Conservation (phyloP, 2,888 invertebrate species). For the Schrankia costaestrigalis region DNA sequence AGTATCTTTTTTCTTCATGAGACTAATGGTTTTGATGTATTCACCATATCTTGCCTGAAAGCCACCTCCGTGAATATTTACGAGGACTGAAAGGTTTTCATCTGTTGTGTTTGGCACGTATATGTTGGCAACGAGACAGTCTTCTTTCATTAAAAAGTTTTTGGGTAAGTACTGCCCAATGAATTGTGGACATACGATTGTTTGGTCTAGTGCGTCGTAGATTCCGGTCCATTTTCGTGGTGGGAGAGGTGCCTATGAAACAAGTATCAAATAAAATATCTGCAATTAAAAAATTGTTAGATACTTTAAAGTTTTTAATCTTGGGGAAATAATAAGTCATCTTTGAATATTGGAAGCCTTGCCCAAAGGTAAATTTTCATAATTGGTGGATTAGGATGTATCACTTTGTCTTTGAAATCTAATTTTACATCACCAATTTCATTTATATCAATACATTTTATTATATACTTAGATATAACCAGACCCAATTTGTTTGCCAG, state of each 20-base stretch:
- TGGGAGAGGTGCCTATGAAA: slow-evolving; percentile 26
- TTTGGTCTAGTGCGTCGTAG: slow-evolving; percentile 13
- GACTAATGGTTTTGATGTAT: slow-evolving; percentile 8
- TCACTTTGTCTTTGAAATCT: too few species aligned
- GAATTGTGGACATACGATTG: slow-evolving; percentile 18
- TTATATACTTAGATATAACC: too few species aligned
- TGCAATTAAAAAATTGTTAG: neutral
- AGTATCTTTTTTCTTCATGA: slow-evolving; percentile 28
- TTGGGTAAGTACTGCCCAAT: neutral
- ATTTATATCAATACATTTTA: too few species aligned
- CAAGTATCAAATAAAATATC: neutral
- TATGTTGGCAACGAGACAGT: slow-evolving; percentile 36
- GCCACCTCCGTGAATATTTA: slow-evolving; percentile 40
- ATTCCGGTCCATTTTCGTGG: slow-evolving; percentile 19
- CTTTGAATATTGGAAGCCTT: too few species aligned
- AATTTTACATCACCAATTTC: too few species aligned
- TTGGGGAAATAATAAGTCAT: too few species aligned
- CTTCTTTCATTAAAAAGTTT: slow-evolving; percentile 14
- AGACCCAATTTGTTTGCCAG: too few species aligned
- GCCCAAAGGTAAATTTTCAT: too few species aligned
- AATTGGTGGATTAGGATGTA: too few species aligned
- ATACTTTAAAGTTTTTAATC: too few species aligned
- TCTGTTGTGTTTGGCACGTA: slow-evolving; percentile 32
- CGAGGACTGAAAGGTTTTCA: slow-evolving; percentile 36
- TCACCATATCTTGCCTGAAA: slow-evolving; percentile 31